phyloP scores from a whole-genome alignment of 2,113 vertebrate genomes.

The Coreoperca whiteheadi region DNA sequence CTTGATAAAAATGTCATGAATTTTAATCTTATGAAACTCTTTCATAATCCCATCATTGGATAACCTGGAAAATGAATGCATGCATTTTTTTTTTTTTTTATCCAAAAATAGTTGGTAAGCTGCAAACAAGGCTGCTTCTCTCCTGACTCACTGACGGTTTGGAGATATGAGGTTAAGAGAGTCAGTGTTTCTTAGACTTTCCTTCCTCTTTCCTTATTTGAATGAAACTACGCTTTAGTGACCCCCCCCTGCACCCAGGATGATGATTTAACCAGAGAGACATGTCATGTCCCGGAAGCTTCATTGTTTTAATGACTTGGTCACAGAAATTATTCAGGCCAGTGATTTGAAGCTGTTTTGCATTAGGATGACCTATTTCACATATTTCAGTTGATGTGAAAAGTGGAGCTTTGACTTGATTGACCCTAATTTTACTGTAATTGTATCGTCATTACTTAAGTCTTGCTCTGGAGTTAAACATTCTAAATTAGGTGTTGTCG shows the following conservation, averaged over 20 bases:
- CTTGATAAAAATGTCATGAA: neutral
- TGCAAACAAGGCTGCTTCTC: conserved; percentile 16
- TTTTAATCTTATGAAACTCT: conserved; percentile 14
- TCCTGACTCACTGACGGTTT: conserved; percentile 5
- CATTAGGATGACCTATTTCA: conserved; percentile 47
- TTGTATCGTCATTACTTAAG: neutral
- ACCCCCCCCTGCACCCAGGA: conserved; percentile 25
- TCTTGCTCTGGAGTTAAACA: neutral
- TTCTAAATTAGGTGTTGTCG: neutral
- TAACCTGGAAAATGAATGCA: conserved; percentile 22
- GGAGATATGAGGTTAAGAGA: conserved; percentile 15
- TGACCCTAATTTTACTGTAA: conserved; percentile 7
- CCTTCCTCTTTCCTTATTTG: conserved; percentile 45
- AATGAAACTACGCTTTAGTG: conserved; percentile 18
- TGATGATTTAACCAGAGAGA: conserved; percentile 64
- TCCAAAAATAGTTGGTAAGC: no score
- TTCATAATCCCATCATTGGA: conserved; percentile 39
- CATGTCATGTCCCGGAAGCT: conserved; percentile 38
- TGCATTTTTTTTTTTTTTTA: neutral
- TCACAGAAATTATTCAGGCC: conserved; percentile 62
- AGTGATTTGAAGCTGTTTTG: conserved; percentile 47
- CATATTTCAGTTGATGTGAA: conserved; percentile 26
- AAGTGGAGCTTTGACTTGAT: conserved; percentile 30
- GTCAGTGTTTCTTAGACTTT: conserved; percentile 38
- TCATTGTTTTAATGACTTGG: conserved; percentile 66